A percentile compares a stretch with the other conserved stretches of the same genome.
These are phyloP conservation scores for Lanius collurio DNA, from an alignment of 2,113 vertebrate genomes.

Conservation along the genomic window DNA sequence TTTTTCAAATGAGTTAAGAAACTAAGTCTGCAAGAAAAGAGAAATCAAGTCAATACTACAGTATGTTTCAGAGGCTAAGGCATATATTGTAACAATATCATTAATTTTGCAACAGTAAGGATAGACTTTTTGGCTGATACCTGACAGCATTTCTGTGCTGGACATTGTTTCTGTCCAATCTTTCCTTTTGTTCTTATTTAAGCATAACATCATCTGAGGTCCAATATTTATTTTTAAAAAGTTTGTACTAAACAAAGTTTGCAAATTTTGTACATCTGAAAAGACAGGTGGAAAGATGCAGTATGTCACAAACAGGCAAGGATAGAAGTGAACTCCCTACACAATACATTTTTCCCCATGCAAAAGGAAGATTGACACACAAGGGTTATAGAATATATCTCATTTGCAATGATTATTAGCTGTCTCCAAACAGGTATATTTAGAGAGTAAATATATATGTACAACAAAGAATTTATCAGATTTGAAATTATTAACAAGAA, in stretches of 20 bases:
- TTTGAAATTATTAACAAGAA: not conserved
- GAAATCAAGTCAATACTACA: not conserved
- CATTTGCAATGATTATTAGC: not conserved
- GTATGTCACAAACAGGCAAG: fast-evolving
- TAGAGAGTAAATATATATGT: not conserved
- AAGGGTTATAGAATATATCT: not conserved
- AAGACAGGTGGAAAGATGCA: not conserved
- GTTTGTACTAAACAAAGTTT: not conserved
- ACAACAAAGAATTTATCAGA: not conserved
- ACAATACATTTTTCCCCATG: not conserved
- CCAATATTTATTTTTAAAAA: not conserved
- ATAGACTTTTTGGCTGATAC: not conserved
- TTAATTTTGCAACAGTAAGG: not conserved
- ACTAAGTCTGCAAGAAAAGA: not conserved
- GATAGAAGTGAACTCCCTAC: not conserved
- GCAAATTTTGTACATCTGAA: not conserved
- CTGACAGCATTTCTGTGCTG: not conserved
- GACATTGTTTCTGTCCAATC: not conserved
- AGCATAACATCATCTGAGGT: not conserved
- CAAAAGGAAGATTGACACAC: not conserved
- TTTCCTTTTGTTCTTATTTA: not conserved
- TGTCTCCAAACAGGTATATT: not conserved
- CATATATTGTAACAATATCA: not conserved
- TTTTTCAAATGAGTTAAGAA: not conserved
- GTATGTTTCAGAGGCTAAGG: not conserved